A percentile compares a stretch with the other conserved stretches of the same genome.
phyloP scores from a whole-genome alignment of 2,888 invertebrate species.

The Chrysomela aeneicollis region DNA sequence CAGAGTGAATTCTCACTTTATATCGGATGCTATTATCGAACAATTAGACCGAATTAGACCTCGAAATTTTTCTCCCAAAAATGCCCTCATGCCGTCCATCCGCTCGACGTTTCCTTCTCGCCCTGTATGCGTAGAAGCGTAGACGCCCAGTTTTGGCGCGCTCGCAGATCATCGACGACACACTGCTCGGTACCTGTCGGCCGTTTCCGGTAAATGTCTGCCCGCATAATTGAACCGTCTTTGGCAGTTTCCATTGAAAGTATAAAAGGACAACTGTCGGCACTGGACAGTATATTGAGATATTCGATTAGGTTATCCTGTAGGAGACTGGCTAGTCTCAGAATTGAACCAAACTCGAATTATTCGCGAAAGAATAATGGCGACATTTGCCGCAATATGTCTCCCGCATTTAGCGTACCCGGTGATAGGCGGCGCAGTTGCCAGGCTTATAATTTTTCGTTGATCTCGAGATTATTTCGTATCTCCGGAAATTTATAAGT shows the following conservation, averaged over 20 bases:
- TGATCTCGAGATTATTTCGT: neutral
- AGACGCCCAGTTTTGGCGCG: constrained; percentile 4
- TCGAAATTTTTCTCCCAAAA: neutral
- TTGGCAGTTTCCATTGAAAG: neutral
- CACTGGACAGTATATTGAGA: neutral
- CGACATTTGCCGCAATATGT: constrained; percentile 2
- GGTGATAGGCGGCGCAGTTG: neutral
- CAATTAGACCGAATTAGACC: neutral
- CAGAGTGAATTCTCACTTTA: neutral
- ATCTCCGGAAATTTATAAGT: too few relatives aligned
- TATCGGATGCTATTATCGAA: neutral
- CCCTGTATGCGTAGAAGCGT: neutral
- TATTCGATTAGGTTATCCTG: neutral
- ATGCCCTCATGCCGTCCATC: neutral
- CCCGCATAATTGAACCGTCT: neutral
- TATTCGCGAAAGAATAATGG: neutral
- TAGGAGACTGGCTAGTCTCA: neutral
- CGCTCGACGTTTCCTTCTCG: neutral
- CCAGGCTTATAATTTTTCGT: neutral
- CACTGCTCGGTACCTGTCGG: neutral
- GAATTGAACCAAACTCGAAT: neutral
- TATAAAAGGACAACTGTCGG: neutral
- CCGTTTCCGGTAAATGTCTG: neutral
- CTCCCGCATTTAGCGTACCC: neutral
- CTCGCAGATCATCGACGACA: neutral